phyloP scores from a whole-genome alignment of 2,888 invertebrate genomes.

The Pristionchus mayeri region DNA sequence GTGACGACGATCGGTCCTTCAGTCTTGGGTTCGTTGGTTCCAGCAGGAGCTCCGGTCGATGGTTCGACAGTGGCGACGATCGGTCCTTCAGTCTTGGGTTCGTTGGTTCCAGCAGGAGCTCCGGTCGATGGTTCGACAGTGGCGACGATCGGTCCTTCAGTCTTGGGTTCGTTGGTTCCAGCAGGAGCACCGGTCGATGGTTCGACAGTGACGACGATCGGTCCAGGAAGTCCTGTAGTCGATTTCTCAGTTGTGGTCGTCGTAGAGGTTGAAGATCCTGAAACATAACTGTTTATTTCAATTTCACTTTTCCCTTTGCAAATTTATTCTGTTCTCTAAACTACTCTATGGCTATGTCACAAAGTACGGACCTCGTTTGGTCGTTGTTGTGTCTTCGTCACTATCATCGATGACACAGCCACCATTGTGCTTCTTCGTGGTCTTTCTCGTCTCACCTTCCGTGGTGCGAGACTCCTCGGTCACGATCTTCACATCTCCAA shows the following conservation, averaged over 20 bases:
- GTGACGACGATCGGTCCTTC: too few species aligned
- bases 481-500: neutral
- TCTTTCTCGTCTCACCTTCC: constrained; percentile 34
- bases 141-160: too few species aligned
- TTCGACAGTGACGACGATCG: neutral
- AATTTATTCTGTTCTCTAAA: neutral
- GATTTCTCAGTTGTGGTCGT: neutral
- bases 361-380: constrained; percentile 25
- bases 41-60: too few species aligned
- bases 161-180: too few species aligned
- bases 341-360: neutral
- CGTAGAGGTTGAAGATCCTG: neutral
- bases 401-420: constrained; percentile 45
- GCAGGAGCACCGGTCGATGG: too few species aligned
- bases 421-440: constrained; percentile 36
- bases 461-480: constrained; percentile 28
- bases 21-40: too few species aligned
- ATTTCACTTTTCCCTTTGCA: neutral
- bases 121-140: too few species aligned
- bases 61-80: too few species aligned
- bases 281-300: neutral
- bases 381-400: constrained; percentile 11
- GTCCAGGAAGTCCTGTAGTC: neutral
- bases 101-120: too few species aligned
- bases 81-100: too few species aligned